Evolutionary conservation across 2,888 invertebrate species (phyloP), one percentile per base, ranked within the genome.

Genomic region (Epirrhoe tristata): DNA sequence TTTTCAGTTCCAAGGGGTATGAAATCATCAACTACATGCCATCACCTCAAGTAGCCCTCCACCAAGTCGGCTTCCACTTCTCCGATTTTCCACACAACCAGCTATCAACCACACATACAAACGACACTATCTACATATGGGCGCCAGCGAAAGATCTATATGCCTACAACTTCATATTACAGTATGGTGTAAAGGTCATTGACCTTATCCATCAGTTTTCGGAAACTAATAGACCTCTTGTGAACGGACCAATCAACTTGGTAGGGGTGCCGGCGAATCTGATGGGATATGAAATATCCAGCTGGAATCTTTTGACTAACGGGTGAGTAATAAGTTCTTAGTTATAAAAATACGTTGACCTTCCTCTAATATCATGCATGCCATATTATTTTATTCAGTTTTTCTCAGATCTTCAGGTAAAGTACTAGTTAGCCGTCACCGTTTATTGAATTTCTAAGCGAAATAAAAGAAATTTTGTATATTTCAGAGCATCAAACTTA

Each of bases 231-330:
- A 79, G 86, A 5, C 81, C 87, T 5, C 68, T 93, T 17, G 78
- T 88, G 43, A 80, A 84, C 65, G 90, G 89, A 4, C 87, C 90
- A 0, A 93, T 93, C 46, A 92, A 93, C 79, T 74, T 93, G 32
- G 80, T 91, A 0, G 83, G 90, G 0, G 86, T 92, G 2, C 93
- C 93, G 0, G 73, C 77, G 1, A 74, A 80, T 8, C 69, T 92
- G 63, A 80, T 84, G 71, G 87, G 89, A 1, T 93, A 90, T 75
- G 92, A 92, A 70, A 79, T 87, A 56, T 86, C 84, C 2, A 90
- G 91, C 67, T 93, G 92, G 92, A 91, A 88, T 81, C 79, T 92
- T 54, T 77, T 91, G 51, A 90, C 90, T n/a, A 90, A 89, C 71
- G 86, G 88, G 92, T 92, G 75, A 85, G 88, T 79, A 36, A 5